phyloP scores from a whole-genome alignment of 1,140 invertebrate genomes.

The Drosophila rufa region DNA sequence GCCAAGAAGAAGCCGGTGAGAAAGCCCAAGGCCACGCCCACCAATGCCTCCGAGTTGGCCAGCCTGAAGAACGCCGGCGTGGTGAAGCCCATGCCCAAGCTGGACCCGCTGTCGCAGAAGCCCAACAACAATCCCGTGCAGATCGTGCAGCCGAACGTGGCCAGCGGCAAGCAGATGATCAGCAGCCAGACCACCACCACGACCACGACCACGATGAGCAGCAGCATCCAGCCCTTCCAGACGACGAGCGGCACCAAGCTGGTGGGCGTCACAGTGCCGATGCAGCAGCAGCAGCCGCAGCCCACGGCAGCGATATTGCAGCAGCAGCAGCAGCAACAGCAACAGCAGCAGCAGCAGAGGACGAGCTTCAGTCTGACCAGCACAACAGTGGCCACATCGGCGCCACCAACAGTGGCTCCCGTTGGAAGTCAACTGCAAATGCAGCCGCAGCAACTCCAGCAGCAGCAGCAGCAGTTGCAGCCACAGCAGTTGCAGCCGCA shows the following conservation, averaged over 20 bases:
- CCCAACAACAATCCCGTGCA: constrained; percentile 82
- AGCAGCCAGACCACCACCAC: constrained; percentile 62
- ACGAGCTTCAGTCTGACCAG: constrained; percentile 50
- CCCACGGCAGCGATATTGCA: constrained; percentile 41
- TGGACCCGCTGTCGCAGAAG: constrained; percentile 79
- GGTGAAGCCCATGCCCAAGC: constrained; percentile 80
- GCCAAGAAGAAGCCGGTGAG: constrained; percentile 80
- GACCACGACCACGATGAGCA: constrained; percentile 76
- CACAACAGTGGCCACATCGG: constrained; percentile 35
- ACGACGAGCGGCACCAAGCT: constrained; percentile 85
- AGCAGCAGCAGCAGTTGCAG: constrained; percentile 84
- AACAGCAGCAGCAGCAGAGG: constrained; percentile 49
- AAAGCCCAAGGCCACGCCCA: constrained; percentile 75
- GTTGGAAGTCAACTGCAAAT: constrained; percentile 48
- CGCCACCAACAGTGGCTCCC: constrained; percentile 19
- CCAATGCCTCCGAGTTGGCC: constrained; percentile 66
- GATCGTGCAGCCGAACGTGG: constrained; percentile 82
- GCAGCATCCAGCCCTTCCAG: constrained; percentile 83
- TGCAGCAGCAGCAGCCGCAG: constrained; percentile 78
- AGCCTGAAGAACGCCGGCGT: constrained; percentile 77
- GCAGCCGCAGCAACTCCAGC: constrained; percentile 47
- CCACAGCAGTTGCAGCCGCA: constrained; percentile 84
- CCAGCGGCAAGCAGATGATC: constrained; percentile 81
- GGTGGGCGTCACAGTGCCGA: constrained; percentile 85
- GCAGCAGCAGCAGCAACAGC: constrained; percentile 24